Evolutionary conservation across 92 coral and sea anemone species (phyloP), one percentile per base, ranked within the genome.

Genomic region (Montipora capitata): DNA sequence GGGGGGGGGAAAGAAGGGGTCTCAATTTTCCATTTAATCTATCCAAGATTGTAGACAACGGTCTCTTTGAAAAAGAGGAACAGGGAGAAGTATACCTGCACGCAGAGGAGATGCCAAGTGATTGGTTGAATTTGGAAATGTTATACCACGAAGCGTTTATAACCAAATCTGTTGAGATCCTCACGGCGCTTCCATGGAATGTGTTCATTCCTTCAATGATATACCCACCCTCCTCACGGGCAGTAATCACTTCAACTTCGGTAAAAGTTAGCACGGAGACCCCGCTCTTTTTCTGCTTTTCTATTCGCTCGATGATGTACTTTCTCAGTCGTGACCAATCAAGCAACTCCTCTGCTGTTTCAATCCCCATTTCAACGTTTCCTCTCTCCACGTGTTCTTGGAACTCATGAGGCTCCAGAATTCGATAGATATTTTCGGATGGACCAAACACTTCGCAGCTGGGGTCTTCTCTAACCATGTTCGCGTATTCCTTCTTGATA

Each of bases 81-180:
- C 59, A 54, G 1, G 0, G 2, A 8, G 10, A 12, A 8, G 10
- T 10, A 61, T 61, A 63, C 68, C 68, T 63, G 68, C 68, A 63
- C 6, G 86, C 83, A 40, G 64, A 40, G 65, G 92, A 52, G 17
- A 92, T 63, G 17, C 84, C 89, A 20, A 81, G 79, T 54, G 76
- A 69, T 14, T 74, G 16, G 82, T 94, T 94, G 17, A 94, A 78
- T 56, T 86, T 89, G 12, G 77, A 86, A 66, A 94, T 94, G 77
- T 85, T 89, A 35, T 91, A 62, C 97, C 97, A 94, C 0, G 97
- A 48, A 6, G 90, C 82, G 62, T 94, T 94, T 51, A 94, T 93
- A 10, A 85, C 52, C 11, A 79, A 52, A 42, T 64, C 78, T 9
- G 92, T 74, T 6, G 39, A 14, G 40, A 90, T 12, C 58, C 58